These are phyloP conservation scores for Pomatorhinus ruficollis DNA, from an alignment of 2,113 vertebrate species.

Conservation along the genomic window DNA sequence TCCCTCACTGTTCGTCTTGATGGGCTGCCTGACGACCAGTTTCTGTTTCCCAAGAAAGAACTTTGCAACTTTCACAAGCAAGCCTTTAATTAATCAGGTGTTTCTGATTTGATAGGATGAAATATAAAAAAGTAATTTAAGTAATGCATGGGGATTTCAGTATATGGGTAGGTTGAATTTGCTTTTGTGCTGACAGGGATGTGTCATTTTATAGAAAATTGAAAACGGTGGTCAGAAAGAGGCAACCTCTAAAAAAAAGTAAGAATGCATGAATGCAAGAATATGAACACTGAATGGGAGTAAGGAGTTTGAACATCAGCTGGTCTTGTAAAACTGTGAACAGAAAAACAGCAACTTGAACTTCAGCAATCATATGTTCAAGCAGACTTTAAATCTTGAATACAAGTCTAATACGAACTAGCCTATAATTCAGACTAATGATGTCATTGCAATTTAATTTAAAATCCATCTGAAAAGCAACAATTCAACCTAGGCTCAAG, in stretches of 20 bases:
- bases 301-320: background rate
- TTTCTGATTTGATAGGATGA: background rate
- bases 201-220: background rate
- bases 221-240: background rate
- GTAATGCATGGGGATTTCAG: background rate
- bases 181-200: background rate
- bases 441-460: background rate
- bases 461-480: constrained; percentile 24
- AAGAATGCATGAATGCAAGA: background rate
- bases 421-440: background rate
- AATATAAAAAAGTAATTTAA: background rate
- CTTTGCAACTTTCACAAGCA: background rate
- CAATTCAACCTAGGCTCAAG: background rate
- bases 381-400: background rate
- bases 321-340: background rate
- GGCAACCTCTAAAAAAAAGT: background rate
- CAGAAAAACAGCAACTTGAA: background rate
- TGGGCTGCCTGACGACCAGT: background rate
- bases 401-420: background rate
- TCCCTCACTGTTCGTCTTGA: background rate
- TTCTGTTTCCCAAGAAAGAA: background rate
- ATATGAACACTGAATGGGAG: background rate
- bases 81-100: background rate
- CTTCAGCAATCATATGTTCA: background rate
- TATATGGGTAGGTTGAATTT: background rate